These are phyloP conservation scores for Eupithecia insigniata DNA, from an alignment of 2,888 invertebrate species.

Conservation along the genomic window DNA sequence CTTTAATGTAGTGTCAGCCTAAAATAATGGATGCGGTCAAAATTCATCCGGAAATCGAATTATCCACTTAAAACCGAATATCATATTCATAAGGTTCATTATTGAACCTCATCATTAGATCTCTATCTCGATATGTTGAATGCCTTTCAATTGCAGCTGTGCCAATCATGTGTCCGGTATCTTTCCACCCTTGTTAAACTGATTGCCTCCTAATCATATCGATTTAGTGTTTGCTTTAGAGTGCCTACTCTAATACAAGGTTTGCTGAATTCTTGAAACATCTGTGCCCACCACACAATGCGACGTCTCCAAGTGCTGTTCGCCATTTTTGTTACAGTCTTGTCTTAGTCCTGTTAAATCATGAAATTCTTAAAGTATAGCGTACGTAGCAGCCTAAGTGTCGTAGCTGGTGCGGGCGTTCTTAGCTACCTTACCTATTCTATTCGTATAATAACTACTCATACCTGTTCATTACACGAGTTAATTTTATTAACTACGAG, in stretches of 20 bases:
- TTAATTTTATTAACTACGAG: constrained; percentile 41
- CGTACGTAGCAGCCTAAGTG: constrained; percentile 31
- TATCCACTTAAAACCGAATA: constrained; percentile 26
- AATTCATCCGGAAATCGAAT: constrained; percentile 53
- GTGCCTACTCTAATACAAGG: too few relatives aligned
- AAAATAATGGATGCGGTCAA: constrained; percentile 70
- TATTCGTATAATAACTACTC: constrained; percentile 22
- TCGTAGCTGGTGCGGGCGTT: constrained; percentile 18
- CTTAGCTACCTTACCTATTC: not conserved
- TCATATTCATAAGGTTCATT: constrained; percentile 29
- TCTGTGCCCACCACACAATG: too few relatives aligned
- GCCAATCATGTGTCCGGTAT: constrained; percentile 51
- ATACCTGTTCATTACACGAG: constrained; percentile 37
- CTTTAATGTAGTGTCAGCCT: constrained; percentile 73
- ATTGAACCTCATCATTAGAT: constrained; percentile 22
- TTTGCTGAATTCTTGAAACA: too few relatives aligned
- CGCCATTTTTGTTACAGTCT: too few relatives aligned
- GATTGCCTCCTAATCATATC: constrained; percentile 61
- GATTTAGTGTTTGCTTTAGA: constrained; percentile 36
- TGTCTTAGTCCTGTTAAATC: too few relatives aligned
- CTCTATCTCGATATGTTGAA: constrained; percentile 33
- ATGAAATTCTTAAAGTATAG: too few relatives aligned
- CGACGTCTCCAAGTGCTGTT: too few relatives aligned
- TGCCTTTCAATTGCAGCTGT: constrained; percentile 54
- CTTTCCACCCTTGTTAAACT: constrained; percentile 58